Evolutionary conservation across 2,797 vertebrate species (phyloP).

Genomic region (Enteromius afrohamiltoni): DNA sequence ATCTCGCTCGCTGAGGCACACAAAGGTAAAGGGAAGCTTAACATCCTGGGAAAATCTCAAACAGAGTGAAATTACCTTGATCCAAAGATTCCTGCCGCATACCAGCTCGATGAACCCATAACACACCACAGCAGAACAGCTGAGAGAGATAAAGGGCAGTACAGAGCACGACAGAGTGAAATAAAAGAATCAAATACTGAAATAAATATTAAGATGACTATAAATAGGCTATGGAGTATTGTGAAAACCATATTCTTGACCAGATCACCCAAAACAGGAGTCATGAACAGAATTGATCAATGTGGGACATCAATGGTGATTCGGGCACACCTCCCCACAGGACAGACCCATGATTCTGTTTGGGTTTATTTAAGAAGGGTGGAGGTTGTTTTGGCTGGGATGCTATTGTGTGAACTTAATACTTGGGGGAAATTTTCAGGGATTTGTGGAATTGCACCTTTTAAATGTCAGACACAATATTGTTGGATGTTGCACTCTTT

Average conservation of each 20-base stretch:
- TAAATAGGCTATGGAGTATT: conserved; percentile 30
- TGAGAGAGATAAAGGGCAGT: conserved; percentile 66
- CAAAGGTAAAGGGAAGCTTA: conserved; percentile 84
- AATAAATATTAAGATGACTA: conserved; percentile 37
- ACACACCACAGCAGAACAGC: conserved; percentile 78
- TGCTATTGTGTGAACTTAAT: conserved; percentile 56
- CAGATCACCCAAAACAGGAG: background rate
- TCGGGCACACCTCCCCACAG: conserved; percentile 10
- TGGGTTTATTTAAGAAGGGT: conserved; percentile 64
- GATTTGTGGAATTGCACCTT: conserved; percentile 46
- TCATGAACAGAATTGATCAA: conserved; percentile 33
- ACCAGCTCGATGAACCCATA: conserved; percentile 85
- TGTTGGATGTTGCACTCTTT: conserved; percentile 32
- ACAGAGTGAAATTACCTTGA: conserved; percentile 87
- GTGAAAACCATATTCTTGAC: conserved; percentile 21
- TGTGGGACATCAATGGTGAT: conserved; percentile 36
- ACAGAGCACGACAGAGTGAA: conserved; percentile 68
- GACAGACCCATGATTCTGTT: conserved; percentile 59
- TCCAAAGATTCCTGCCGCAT: conserved; percentile 85
- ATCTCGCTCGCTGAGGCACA: conserved; percentile 72
- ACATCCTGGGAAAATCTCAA: conserved; percentile 84
- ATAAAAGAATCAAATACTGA: conserved; percentile 40
- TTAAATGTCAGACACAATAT: conserved; percentile 62
- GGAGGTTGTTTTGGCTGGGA: conserved; percentile 61
- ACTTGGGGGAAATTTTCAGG: conserved; percentile 39